Conservation (phyloP, 2,113 vertebrate genomes). For the Enhydra lutris region DNA sequence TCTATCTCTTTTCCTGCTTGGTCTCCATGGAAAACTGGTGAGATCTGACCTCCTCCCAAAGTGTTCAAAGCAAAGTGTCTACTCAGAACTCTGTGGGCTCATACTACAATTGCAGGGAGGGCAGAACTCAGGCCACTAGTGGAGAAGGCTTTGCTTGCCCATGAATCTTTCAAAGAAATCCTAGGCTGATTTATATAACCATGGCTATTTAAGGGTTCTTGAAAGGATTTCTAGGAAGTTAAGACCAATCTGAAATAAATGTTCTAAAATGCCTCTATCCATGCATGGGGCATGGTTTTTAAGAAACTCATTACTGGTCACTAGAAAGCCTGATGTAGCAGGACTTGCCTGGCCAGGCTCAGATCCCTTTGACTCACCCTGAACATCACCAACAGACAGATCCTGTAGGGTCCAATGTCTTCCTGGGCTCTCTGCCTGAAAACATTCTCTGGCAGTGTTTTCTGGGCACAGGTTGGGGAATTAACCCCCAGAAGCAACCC, state of each 20-base stretch:
- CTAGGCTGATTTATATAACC: background rate
- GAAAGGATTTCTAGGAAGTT: constrained; percentile 17
- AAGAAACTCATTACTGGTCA: background rate
- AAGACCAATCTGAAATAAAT: background rate
- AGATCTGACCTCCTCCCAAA: background rate
- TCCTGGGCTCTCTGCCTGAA: background rate
- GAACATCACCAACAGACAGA: background rate
- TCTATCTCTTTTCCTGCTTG: constrained; percentile 50
- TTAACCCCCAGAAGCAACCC: background rate
- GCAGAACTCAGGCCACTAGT: background rate
- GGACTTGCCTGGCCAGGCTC: background rate
- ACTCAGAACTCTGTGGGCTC: background rate
- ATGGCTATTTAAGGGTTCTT: background rate
- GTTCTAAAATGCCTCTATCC: background rate
- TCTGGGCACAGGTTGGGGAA: background rate
- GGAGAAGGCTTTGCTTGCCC: background rate
- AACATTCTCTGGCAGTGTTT: background rate
- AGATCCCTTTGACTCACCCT: background rate
- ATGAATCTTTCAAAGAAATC: constrained; percentile 15
- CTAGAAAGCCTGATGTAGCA: background rate
- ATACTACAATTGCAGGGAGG: background rate
- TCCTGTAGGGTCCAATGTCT: background rate
- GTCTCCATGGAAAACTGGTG: constrained; percentile 27
- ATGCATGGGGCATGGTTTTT: background rate
- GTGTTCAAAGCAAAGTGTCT: background rate